Percentiles rank a stretch among this genome's conserved stretches.
Evolutionary conservation across 2,888 invertebrate species (phyloP).

Genomic region (Epistrophe grossulariae): DNA sequence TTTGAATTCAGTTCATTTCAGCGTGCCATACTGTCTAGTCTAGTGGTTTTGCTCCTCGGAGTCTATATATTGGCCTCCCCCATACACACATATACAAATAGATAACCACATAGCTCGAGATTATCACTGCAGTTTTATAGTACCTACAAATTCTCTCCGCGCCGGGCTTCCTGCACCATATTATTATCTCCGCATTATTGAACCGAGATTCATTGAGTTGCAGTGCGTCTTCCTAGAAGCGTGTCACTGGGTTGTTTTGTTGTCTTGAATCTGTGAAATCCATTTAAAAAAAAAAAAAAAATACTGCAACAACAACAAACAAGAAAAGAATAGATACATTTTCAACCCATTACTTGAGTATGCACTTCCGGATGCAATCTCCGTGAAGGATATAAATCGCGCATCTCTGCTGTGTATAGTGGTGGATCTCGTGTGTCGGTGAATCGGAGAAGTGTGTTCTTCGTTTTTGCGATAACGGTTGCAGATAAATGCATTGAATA

Average conservation of each 20-base stretch:
- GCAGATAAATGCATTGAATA: slow-evolving; percentile 62
- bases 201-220: slow-evolving; percentile 59
- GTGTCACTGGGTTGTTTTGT: slow-evolving; percentile 63
- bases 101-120: slow-evolving; percentile 40
- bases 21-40: slow-evolving; percentile 67
- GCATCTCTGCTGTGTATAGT: slow-evolving; percentile 16
- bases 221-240: slow-evolving; percentile 52
- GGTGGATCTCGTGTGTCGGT: slow-evolving; percentile 40
- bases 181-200: slow-evolving; percentile 70
- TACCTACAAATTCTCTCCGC: slow-evolving; percentile 46
- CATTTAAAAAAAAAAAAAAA: background rate
- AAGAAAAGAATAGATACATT: slow-evolving; percentile 48
- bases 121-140: slow-evolving; percentile 64
- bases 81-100: slow-evolving; percentile 30
- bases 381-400: slow-evolving; percentile 51
- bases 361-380: slow-evolving; percentile 56
- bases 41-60: slow-evolving; percentile 47
- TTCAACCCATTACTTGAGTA: slow-evolving; percentile 42
- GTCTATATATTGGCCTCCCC: slow-evolving; percentile 18
- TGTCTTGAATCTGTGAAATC: slow-evolving; percentile 12
- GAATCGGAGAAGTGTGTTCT: slow-evolving; percentile 31
- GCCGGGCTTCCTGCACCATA: slow-evolving; percentile 60
- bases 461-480: slow-evolving; percentile 45
- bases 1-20: slow-evolving; percentile 65
- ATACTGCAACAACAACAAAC: background rate